These are phyloP conservation scores for Phocoena phocoena DNA, from an alignment of 2,113 vertebrate species.

Conservation along the genomic window DNA sequence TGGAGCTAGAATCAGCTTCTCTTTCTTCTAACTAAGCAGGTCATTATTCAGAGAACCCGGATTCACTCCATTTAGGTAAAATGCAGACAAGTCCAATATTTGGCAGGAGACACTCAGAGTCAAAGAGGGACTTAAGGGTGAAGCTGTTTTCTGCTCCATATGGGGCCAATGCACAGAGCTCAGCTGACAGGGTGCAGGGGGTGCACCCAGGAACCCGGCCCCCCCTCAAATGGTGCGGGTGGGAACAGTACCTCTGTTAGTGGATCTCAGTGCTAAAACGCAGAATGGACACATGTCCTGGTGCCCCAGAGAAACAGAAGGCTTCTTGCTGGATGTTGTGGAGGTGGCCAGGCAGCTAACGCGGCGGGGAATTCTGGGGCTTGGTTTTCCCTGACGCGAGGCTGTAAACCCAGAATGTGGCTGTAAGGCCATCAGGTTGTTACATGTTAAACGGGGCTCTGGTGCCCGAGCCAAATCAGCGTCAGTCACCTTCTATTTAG, in stretches of 20 bases:
- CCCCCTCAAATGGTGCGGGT: not conserved
- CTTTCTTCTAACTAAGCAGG: not conserved
- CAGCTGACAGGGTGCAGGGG: not conserved
- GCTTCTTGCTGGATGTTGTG: not conserved
- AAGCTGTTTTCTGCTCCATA: not conserved
- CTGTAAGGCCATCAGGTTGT: not conserved
- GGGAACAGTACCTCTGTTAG: not conserved
- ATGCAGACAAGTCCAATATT: not conserved
- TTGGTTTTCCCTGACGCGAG: not conserved
- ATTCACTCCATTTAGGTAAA: not conserved
- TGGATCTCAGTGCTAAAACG: not conserved
- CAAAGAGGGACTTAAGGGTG: not conserved
- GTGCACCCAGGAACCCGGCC: not conserved
- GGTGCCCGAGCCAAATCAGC: not conserved
- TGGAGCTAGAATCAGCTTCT: not conserved
- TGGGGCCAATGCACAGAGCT: rapidly evolving
- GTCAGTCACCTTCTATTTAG: not conserved
- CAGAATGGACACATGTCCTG: not conserved
- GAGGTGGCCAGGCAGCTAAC: not conserved
- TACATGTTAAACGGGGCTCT: not conserved
- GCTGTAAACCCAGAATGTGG: not conserved
- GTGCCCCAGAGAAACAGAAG: not conserved
- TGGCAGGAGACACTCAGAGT: not conserved
- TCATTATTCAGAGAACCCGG: not conserved
- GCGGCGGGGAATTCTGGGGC: not conserved